Conservation (phyloP, 2,888 invertebrate genomes). For the Abscondita cerata region DNA sequence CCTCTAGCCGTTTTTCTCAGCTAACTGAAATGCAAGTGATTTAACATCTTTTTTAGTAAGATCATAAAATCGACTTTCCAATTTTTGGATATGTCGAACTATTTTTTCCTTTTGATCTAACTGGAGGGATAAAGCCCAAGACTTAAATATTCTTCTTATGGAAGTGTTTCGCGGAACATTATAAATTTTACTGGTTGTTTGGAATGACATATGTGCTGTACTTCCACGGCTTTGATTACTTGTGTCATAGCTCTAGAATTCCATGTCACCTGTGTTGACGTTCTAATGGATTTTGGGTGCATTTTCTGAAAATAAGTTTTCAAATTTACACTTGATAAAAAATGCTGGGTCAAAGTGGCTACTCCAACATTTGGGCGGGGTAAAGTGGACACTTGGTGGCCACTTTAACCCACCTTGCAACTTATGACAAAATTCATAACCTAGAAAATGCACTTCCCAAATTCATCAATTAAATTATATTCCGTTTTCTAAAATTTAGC, state of each 20-base stretch:
- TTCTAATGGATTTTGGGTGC: no score
- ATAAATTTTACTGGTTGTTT: conserved; percentile 4
- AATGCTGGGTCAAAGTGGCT: not conserved
- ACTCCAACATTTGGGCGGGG: not conserved
- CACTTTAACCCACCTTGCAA: conserved; percentile 7
- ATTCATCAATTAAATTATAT: conserved; percentile 3
- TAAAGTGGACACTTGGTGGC: not conserved
- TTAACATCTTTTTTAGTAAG: conserved; percentile 2
- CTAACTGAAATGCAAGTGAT: conserved; percentile 2
- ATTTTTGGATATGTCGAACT: not conserved
- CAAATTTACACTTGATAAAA: not conserved
- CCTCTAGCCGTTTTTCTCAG: conserved; percentile 1
- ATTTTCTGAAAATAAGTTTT: not conserved
- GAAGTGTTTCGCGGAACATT: not conserved
- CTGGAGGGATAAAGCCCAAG: conserved; percentile 1
- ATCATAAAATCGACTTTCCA: conserved; percentile 3
- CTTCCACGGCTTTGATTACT: not conserved
- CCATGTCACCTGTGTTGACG: no score
- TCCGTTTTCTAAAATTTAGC: no score
- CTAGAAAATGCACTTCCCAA: not conserved
- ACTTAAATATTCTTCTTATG: not conserved
- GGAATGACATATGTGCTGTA: not conserved
- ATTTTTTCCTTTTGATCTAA: conserved; percentile 13
- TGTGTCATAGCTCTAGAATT: not conserved
- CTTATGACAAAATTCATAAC: not conserved